Percentiles rank a stretch among this genome's conserved stretches.
Conservation (phyloP, 2,797 vertebrate species). For the Allobates femoralis region DNA sequence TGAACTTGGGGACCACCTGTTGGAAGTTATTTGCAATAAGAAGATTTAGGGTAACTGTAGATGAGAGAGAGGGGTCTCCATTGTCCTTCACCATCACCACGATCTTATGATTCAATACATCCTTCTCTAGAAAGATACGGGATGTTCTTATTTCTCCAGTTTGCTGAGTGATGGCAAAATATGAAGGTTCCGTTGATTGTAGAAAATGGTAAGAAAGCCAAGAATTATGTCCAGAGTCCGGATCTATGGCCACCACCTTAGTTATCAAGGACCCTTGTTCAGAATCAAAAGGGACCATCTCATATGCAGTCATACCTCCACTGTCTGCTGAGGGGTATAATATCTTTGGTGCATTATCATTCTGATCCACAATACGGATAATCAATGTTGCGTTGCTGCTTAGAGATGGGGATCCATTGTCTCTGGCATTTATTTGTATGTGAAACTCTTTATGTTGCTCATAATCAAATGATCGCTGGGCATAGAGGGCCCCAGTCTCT, state of each 20-base stretch:
- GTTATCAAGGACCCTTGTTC: constrained; percentile 78
- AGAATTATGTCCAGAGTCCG: constrained; percentile 84
- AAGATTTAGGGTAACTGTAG: constrained; percentile 79
- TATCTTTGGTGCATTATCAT: constrained; percentile 81
- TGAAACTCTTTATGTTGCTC: constrained; percentile 68
- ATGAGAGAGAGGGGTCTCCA: constrained; percentile 78
- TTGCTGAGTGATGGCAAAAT: constrained; percentile 80
- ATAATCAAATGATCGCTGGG: constrained; percentile 71
- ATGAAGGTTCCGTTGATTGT: constrained; percentile 80
- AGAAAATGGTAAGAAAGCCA: constrained; percentile 84
- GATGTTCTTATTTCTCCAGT: constrained; percentile 78
- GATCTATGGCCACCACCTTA: constrained; percentile 84
- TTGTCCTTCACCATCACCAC: constrained; percentile 79
- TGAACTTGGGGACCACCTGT: constrained; percentile 71
- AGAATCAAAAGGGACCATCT: constrained; percentile 74
- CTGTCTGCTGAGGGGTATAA: constrained; percentile 75
- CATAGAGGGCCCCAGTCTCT: constrained; percentile 39
- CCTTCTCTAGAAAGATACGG: constrained; percentile 79
- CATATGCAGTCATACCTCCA: constrained; percentile 67
- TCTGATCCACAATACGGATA: constrained; percentile 80
- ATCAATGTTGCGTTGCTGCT: constrained; percentile 74
- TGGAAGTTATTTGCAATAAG: constrained; percentile 77
- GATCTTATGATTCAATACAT: constrained; percentile 78
- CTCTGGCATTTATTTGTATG: constrained; percentile 66
- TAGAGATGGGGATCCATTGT: constrained; percentile 72